Evolutionary conservation across 2,797 vertebrate genomes (phyloP).

Genomic region (Bradypodion pumilum): DNA sequence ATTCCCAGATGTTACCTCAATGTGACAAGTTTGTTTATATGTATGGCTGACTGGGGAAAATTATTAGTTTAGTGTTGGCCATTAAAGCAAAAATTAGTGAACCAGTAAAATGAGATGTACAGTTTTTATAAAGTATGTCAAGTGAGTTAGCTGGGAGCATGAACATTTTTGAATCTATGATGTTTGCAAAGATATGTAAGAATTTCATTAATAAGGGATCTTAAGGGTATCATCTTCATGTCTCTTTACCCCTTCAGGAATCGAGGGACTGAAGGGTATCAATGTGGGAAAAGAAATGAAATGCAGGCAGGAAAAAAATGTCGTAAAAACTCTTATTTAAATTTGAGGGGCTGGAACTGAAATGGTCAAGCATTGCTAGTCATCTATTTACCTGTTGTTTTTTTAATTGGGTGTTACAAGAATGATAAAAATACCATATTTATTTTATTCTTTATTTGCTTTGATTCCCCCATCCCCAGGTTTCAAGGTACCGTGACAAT

Average conservation of each 20-base stretch:
- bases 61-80: background rate
- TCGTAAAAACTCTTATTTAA: background rate
- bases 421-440: background rate
- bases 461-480: background rate
- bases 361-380: background rate
- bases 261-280: background rate
- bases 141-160: background rate
- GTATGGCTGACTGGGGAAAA: background rate
- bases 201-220: too few relatives aligned
- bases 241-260: too few relatives aligned
- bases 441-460: background rate
- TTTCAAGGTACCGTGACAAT: background rate
- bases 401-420: background rate
- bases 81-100: background rate
- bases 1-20: conserved; percentile 48
- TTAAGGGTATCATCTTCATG: too few relatives aligned
- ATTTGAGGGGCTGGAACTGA: background rate
- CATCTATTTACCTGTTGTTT: background rate
- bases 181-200: background rate
- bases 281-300: background rate
- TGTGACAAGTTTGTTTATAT: background rate
- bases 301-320: background rate
- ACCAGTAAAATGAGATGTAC: background rate
- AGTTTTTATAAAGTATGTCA: background rate
- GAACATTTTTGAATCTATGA: background rate